Evolutionary conservation across 2,113 vertebrate genomes (phyloP), one percentile per base, ranked within the genome.

Genomic region (Gymnogyps californianus): DNA sequence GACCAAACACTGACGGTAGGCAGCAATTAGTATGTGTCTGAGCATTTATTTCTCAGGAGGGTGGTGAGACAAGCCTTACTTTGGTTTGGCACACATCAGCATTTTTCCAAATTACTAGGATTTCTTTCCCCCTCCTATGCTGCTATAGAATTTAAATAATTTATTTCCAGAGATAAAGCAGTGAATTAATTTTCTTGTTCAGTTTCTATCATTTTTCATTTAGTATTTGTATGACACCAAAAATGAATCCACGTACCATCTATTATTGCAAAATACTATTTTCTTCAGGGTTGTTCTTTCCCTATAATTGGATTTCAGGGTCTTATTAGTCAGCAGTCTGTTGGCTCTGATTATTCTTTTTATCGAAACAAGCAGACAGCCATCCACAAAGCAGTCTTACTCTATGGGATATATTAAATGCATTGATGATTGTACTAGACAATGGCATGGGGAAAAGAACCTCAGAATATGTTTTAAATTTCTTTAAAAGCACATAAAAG

Each of bases 1-100:
- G 98, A 98, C 67, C 97, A 98, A 16, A 95, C 97, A 5, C 57
- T 98, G 78, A 98, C 97, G 98, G 98, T 98, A 98, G 93, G 98
- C 86, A 97, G 69, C 89, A 96, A 62, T 81, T 80, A 90, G 57
- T 95, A 38, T 79, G 12, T 86, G 61, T 92, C 34, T 96, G 72
- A 66, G 36, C 76, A 58, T 96, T 86, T 95, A 52, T 93, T 95
- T 96, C 89, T 90, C 65, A 78, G 86, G n/a, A 51, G 31, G 32
- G 42, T 82, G 32, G 71, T 58, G 82, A 94, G 80, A 52, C 52
- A 87, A 86, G 69, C 64, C 65, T 93, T 74, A 31, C 52, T 59
- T 84, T 69, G 49, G 42, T 93, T 98, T 95, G 94, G 78, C 65
- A 86, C n/a, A 54, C 24, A n/a, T 82, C 36, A 71, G 28, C 6